These are phyloP conservation scores for Hypanus sabinus DNA, from an alignment of 2,113 vertebrate genomes.

Conservation along the genomic window DNA sequence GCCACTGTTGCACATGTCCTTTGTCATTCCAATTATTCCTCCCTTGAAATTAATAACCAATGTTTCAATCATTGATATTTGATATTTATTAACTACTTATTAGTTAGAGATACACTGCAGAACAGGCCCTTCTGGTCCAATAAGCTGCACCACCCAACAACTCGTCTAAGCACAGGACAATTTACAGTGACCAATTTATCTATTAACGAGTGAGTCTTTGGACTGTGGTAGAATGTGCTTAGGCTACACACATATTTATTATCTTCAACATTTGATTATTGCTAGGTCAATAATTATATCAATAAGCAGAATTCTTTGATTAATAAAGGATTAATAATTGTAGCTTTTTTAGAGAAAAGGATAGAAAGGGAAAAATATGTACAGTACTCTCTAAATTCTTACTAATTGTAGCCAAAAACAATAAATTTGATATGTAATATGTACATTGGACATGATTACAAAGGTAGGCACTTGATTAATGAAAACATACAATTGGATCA, in stretches of 20 bases:
- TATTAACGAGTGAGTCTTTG: too few species aligned
- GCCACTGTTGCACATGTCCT: too few species aligned
- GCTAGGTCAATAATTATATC: background rate
- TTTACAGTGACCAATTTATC: too few species aligned
- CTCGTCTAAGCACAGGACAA: too few species aligned
- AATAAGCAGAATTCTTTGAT: background rate
- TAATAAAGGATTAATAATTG: background rate
- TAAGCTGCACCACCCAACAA: too few species aligned
- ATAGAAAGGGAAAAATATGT: background rate
- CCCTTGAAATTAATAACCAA: background rate
- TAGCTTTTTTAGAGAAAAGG: background rate
- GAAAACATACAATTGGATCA: background rate
- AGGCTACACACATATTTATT: background rate
- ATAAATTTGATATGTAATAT: background rate
- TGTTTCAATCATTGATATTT: background rate
- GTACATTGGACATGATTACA: background rate
- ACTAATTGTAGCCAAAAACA: background rate
- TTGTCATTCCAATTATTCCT: too few species aligned
- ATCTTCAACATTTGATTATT: background rate
- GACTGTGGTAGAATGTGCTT: background rate
- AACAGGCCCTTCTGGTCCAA: too few species aligned
- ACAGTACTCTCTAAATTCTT: background rate
- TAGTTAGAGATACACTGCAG: too few species aligned
- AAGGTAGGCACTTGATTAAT: background rate
- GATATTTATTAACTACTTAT: too few species aligned